Evolutionary conservation across 2,113 vertebrate species (phyloP), one percentile per base, ranked within the genome.

Genomic region (Hystrix cristata): DNA sequence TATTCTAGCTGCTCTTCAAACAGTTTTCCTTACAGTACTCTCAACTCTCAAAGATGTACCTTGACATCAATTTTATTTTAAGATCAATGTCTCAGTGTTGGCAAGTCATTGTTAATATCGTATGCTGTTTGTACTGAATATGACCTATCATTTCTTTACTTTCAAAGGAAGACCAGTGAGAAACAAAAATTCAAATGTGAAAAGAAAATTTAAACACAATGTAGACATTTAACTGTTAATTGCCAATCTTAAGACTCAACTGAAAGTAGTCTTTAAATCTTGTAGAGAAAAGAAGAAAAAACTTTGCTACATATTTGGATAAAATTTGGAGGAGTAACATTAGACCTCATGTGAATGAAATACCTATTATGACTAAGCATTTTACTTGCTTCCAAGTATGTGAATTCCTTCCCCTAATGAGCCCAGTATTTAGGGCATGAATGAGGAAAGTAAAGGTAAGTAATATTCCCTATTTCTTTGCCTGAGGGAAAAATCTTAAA

Each of bases 401-500:
- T 85, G 57, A 67, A 84, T 89, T 51, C 79, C 14, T 79, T 81
- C 48, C 34, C 34, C 29, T 51, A 16, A 87, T 53, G 46, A 76
- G 19, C 69, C 43, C 72, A 95, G n/a, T 83, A 93, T 80, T 96
- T 38, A 80, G 64, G 27, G 16, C 46, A 87, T 12, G 9, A 72
- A 43, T 55, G 19, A 67, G n/a, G 23, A 96, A 81, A 34, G 5
- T 15, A 64, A 91, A 87, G 21, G 38, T 59, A 88, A 55, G 27
- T 55, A 65, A 78, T 87, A 90, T 93, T 55, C 7, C 9, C 18
- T 67, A 64, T 85, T 93, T 89, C 12, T 86, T 95, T 93, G 38
- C 38, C 55, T 55, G 31, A 95, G 91, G 86, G 34, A 90, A 95
- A 92, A 80, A 64, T 79, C 25, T 78, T 95, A 86, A 94, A 67